Conservation (phyloP, 35 echinoderm and acorn worm genomes). For the Ophiothrix spiculata region DNA sequence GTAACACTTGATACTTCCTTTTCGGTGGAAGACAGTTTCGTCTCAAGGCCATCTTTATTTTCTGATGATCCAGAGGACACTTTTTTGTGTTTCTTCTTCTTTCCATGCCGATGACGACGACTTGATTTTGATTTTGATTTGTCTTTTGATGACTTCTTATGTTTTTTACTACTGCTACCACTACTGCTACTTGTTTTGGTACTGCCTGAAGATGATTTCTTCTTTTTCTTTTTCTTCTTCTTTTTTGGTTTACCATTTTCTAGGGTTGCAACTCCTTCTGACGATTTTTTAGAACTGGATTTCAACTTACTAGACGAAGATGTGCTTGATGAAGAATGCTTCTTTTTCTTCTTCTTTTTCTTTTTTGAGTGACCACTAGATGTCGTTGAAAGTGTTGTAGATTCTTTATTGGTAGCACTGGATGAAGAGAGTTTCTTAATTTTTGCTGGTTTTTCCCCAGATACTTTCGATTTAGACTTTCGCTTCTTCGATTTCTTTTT, state of each 20-base stretch:
- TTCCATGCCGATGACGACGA: not conserved
- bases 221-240: slow-evolving; percentile 4
- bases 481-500: not conserved
- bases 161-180: too few relatives aligned
- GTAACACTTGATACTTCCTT: not conserved
- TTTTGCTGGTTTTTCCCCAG: too few relatives aligned
- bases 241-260: not conserved
- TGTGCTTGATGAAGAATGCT: not conserved
- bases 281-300: not conserved
- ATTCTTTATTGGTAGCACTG: not conserved
- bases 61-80: not conserved
- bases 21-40: not conserved
- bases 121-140: not conserved
- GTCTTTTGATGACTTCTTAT: not conserved
- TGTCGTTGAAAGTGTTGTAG: not conserved
- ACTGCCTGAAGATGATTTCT: not conserved
- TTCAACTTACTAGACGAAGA: not conserved
- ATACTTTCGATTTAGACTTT: not conserved
- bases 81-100: slow-evolving; percentile 2
- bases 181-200: not conserved
- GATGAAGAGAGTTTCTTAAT: too few relatives aligned
- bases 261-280: not conserved
- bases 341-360: not conserved
- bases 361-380: not conserved
- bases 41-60: not conserved